Percentiles rank a stretch among this genome's conserved stretches.
phyloP scores from a whole-genome alignment of 2,113 vertebrate genomes.

The Tragelaphus buxtoni region DNA sequence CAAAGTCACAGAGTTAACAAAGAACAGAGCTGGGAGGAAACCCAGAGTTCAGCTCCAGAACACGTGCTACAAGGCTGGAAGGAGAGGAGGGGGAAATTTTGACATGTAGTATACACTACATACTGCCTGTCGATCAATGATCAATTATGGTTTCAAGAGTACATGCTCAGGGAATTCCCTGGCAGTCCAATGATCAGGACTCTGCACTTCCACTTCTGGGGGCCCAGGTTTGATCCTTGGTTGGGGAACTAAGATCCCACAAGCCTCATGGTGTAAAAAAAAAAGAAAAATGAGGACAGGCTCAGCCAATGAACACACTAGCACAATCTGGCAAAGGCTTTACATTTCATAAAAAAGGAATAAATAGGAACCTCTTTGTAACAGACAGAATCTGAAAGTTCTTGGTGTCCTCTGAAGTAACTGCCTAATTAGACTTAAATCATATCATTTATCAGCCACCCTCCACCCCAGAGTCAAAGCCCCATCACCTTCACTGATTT shows the following conservation, averaged over 20 bases:
- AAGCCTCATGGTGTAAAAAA: not conserved
- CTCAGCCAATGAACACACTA: not conserved
- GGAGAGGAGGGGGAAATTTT: not conserved
- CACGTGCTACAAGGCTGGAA: not conserved
- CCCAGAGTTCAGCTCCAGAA: not conserved
- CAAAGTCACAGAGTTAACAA: not conserved
- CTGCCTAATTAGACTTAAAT: not conserved
- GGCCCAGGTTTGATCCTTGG: not conserved
- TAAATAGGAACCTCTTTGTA: not conserved
- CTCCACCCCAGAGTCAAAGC: not conserved
- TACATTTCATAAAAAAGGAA: slow-evolving; percentile 3
- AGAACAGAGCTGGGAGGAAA: not conserved
- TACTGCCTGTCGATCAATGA: not conserved
- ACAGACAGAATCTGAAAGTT: not conserved
- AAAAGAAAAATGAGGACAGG: not conserved
- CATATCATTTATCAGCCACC: not conserved
- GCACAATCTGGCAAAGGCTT: not conserved
- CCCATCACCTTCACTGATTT: not conserved
- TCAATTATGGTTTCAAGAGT: not conserved
- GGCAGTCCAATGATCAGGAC: not conserved
- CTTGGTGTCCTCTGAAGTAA: not conserved
- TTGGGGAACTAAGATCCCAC: not conserved
- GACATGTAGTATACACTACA: not conserved
- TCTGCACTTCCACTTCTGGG: not conserved
- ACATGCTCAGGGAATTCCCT: not conserved